Percentiles rank a stretch among this genome's conserved stretches.
These are phyloP conservation scores for Falco berigora DNA, from an alignment of 2,797 vertebrate species.

Conservation along the genomic window DNA sequence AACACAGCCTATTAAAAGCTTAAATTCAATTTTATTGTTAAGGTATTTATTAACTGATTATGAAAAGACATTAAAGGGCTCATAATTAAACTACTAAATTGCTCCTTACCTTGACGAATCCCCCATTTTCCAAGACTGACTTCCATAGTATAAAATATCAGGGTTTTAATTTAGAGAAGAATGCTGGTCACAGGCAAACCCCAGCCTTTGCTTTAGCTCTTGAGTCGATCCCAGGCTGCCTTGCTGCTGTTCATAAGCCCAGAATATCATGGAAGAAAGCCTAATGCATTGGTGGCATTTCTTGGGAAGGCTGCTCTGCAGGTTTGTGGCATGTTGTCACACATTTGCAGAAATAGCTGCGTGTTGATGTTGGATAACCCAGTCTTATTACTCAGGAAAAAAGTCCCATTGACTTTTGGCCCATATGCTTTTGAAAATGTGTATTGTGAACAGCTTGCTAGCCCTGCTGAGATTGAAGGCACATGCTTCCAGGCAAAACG, in stretches of 20 bases:
- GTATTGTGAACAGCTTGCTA: not conserved
- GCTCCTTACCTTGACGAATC: conserved; percentile 65
- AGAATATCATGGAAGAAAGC: conserved; percentile 49
- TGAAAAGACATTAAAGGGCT: conserved; percentile 80
- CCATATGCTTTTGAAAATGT: not conserved
- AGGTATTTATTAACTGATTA: conserved; percentile 85
- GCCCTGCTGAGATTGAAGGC: not conserved
- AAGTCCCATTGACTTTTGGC: not conserved
- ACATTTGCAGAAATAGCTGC: not conserved
- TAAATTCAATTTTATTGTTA: conserved; percentile 80
- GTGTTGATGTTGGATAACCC: conserved; percentile 39
- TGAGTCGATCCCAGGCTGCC: conserved; percentile 6
- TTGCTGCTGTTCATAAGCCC: not conserved
- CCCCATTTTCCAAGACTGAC: conserved; percentile 28
- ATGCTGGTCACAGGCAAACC: not conserved
- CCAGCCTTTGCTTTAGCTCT: conserved; percentile 3
- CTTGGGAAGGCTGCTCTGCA: conserved; percentile 7
- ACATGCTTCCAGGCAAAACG: not conserved
- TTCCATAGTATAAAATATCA: conserved; percentile 54
- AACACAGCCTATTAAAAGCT: conserved; percentile 79
- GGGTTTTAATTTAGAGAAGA: conserved; percentile 33
- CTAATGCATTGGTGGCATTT: conserved; percentile 17
- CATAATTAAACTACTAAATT: conserved; percentile 76
- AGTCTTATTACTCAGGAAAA: not conserved
- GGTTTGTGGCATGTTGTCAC: conserved; percentile 16